Conservation (phyloP, 2,888 invertebrate genomes). For the Vannuccia rotundouncinata region DNA sequence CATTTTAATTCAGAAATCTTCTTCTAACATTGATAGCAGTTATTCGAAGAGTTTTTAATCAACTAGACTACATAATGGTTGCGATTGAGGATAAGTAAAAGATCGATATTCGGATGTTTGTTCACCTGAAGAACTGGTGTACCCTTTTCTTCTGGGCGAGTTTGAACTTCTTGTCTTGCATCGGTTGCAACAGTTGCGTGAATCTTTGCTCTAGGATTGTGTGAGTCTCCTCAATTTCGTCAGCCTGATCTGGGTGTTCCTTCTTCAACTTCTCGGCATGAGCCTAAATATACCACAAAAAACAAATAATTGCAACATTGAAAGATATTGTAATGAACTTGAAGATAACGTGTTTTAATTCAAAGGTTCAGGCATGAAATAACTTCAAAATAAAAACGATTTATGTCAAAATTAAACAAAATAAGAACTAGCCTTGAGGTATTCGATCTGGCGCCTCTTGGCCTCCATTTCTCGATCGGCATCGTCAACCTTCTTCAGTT, state of each 20-base stretch:
- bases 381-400: no score
- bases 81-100: no score
- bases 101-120: no score
- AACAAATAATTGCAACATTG: no score
- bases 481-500: constrained; percentile 74
- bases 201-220: constrained; percentile 70
- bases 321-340: no score
- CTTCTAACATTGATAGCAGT: no score
- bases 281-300: constrained; percentile 50
- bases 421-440: constrained; percentile 61
- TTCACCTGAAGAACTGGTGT: constrained; percentile 73
- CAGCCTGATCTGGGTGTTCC: constrained; percentile 88
- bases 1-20: no score
- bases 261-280: constrained; percentile 89
- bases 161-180: constrained; percentile 77
- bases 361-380: no score
- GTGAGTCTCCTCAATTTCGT: constrained; percentile 89
- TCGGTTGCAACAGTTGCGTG: constrained; percentile 83
- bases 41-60: no score
- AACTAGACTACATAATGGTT: no score
- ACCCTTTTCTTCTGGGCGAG: constrained; percentile 83
- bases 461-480: constrained; percentile 61
- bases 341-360: no score
- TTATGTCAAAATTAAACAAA: no score
- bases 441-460: constrained; percentile 70